These are phyloP conservation scores for Ophion costatus DNA, from an alignment of 2,888 invertebrate genomes.

Conservation along the genomic window DNA sequence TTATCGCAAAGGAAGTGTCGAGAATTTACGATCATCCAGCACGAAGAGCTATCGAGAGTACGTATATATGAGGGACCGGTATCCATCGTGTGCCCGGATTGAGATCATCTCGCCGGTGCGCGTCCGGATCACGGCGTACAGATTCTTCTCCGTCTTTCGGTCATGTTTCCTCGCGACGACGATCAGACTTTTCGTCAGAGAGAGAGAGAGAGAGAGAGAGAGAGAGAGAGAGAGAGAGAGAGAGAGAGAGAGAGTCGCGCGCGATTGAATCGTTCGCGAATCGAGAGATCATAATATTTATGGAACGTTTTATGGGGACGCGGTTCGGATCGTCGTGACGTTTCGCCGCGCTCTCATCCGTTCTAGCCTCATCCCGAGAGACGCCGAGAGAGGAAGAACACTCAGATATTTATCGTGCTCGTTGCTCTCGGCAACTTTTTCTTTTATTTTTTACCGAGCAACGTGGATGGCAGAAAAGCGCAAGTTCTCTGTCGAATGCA, in stretches of 20 bases:
- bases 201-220: not conserved
- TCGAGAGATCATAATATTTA: slow-evolving; percentile 74
- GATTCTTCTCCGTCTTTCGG: not conserved
- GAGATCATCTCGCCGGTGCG: slow-evolving; percentile 59
- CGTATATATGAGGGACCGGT: slow-evolving; percentile 36
- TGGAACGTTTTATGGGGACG: slow-evolving; percentile 71
- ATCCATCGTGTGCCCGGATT: slow-evolving; percentile 40
- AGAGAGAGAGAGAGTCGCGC: slow-evolving; percentile 7
- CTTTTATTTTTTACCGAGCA: not conserved
- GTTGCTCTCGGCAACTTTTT: slow-evolving; percentile 58
- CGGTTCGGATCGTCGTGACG: slow-evolving; percentile 63
- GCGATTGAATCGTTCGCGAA: slow-evolving; percentile 73
- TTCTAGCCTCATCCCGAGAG: slow-evolving; percentile 28
- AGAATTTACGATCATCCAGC: slow-evolving; percentile 65
- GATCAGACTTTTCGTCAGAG: slow-evolving; percentile 47
- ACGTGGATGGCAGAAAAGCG: not conserved
- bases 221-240: slow-evolving; percentile 17
- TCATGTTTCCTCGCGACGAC: slow-evolving; percentile 21
- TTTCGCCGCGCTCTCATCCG: slow-evolving; percentile 51
- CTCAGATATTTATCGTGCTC: slow-evolving; percentile 68
- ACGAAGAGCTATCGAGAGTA: slow-evolving; percentile 56
- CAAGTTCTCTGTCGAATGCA: slow-evolving; percentile 17
- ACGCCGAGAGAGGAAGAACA: slow-evolving; percentile 25
- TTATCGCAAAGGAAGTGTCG: slow-evolving; percentile 64
- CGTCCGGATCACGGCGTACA: slow-evolving; percentile 22